A percentile compares a stretch with the other conserved stretches of the same genome.
These are phyloP conservation scores for Galaxea fascicularis DNA, from an alignment of 92 coral and sea anemone genomes.

Conservation along the genomic window DNA sequence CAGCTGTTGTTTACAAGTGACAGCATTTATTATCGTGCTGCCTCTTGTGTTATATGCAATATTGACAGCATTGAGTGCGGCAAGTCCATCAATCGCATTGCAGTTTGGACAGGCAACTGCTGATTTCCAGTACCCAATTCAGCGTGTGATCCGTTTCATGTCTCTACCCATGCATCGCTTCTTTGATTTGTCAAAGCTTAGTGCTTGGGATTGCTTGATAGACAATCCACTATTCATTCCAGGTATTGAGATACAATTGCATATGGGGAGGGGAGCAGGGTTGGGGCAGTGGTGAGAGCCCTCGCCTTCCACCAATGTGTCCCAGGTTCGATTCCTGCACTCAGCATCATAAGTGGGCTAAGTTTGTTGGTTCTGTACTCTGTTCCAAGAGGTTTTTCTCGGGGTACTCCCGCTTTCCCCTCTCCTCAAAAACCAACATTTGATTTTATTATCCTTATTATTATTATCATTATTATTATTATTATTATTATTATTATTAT, in stretches of 20 bases:
- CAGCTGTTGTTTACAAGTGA: slow-evolving; percentile 16
- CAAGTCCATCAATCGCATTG: slow-evolving; percentile 13
- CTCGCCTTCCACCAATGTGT: no score
- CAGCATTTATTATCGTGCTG: slow-evolving; percentile 15
- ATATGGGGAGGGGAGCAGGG: no score
- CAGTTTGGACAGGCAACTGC: slow-evolving; percentile 68
- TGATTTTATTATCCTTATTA: no score
- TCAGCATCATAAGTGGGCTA: no score
- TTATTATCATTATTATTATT: no score
- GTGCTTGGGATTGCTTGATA: slow-evolving; percentile 81
- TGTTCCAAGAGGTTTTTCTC: no score
- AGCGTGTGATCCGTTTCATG: slow-evolving; percentile 58
- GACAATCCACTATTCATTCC: slow-evolving; percentile 73
- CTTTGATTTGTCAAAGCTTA: slow-evolving; percentile 57
- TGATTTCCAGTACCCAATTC: slow-evolving; percentile 77
- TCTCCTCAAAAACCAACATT: no score
- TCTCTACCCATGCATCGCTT: slow-evolving; percentile 71
- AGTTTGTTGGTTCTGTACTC: no score
- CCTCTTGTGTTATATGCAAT: slow-evolving; percentile 19
- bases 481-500: no score
- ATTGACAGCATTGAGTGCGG: neutral
- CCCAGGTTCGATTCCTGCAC: no score
- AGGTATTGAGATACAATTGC: slow-evolving; percentile 31
- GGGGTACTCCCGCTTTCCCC: no score
- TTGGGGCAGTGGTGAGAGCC: no score